Evolutionary conservation across 2,888 invertebrate species (phyloP), one percentile per base, ranked within the genome.

Genomic region (Bibio marci): DNA sequence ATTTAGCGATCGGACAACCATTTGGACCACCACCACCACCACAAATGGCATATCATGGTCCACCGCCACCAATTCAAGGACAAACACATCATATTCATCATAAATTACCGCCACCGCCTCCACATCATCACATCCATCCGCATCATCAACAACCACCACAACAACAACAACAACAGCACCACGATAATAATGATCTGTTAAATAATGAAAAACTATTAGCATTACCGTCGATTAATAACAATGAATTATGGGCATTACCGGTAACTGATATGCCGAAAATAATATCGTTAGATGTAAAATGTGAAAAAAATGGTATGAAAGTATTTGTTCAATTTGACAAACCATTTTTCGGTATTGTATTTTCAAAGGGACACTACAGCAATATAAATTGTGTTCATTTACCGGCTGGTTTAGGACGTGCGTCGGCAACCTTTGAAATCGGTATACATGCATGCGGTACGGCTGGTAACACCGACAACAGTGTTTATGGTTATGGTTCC

Each of bases 281-380:
- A 44, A 76, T 87, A 10, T 86, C 87, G 1, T 64, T 91, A 11
- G 91, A 92, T 51, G 91, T 91, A 0, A 90, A 91, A 58, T 92
- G 91, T 58, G 91, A 91, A 61, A 90, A 90, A 57, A 88, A 80
- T 53, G 71, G 83, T 40, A 92, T 92, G 91, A 80, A 90, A 57
- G 88, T 92, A 1, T 87, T 83, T 52, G 70, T 91, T n/a, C 85
- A 86, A 46, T 91, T 91, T 53, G 90, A 91, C 53, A 86, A 88
- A 53, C 90, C 91, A 1, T 91, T 91, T 67, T 87, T 83, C 51
- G 91, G 91, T n/a, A 88, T 91, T 36, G 85, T 91, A 30, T 91
- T 91, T 67, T 88, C 87, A 44, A 91, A 91, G 59, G 90, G 91
- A 2, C 87, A 90, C 58, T 91, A 90, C 61, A 87, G 86, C 49